A percentile compares a stretch with the other conserved stretches of the same genome.
These are phyloP conservation scores for Clarias laeviceps DNA, from an alignment of 2,797 vertebrate species.

Conservation along the genomic window DNA sequence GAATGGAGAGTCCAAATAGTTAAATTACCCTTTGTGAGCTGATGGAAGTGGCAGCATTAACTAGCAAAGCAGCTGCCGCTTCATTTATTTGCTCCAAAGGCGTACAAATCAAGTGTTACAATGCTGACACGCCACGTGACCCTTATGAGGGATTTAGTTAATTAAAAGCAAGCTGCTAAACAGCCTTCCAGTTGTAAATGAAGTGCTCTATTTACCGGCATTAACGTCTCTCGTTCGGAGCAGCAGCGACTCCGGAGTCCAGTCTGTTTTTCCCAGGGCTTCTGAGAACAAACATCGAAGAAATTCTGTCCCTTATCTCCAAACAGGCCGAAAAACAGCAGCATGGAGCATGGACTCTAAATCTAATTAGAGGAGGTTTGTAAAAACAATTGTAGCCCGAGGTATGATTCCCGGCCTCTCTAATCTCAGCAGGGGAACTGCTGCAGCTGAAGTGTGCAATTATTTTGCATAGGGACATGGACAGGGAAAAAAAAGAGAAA, in stretches of 20 bases:
- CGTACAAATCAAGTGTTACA: conserved; percentile 31
- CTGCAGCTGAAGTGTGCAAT: not conserved
- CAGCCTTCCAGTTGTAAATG: conserved; percentile 59
- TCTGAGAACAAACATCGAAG: conserved; percentile 59
- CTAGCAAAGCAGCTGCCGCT: not conserved
- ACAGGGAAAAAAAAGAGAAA: not conserved
- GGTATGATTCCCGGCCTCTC: conserved; percentile 61
- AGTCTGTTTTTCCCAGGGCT: conserved; percentile 60
- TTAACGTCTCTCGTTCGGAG: conserved; percentile 56
- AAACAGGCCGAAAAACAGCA: conserved; percentile 60
- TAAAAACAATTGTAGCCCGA: conserved; percentile 64
- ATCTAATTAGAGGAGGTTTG: conserved; percentile 69
- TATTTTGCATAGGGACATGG: not conserved
- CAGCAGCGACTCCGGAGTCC: conserved; percentile 59
- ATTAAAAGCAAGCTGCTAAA: conserved; percentile 59
- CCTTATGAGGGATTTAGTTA: conserved; percentile 61
- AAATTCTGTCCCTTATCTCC: conserved; percentile 70
- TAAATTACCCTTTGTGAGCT: not conserved
- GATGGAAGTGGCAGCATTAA: conserved; percentile 1
- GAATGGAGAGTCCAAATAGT: conserved; percentile 1
- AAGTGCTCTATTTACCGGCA: conserved; percentile 60
- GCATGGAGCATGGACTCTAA: conserved; percentile 62
- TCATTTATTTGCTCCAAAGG: conserved; percentile 26
- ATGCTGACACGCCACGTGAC: conserved; percentile 33
- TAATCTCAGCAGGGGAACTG: conserved; percentile 58